A percentile compares a stretch with the other conserved stretches of the same genome.
These are phyloP conservation scores for Isichthys henryi DNA, from an alignment of 2,113 vertebrate genomes.

Conservation along the genomic window DNA sequence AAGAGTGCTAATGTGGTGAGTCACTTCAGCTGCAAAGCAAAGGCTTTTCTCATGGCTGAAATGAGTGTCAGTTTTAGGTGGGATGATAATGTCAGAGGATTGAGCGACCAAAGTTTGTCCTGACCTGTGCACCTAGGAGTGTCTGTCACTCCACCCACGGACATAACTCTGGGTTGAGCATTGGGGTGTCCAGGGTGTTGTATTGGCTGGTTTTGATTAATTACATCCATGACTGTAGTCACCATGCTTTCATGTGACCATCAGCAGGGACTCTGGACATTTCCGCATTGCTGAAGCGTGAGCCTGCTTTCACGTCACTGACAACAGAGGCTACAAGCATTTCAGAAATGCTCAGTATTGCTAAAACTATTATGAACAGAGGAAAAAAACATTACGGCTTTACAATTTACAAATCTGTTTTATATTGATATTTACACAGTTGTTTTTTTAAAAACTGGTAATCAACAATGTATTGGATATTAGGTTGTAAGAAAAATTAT, in stretches of 20 bases:
- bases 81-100: not conserved
- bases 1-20: slow-evolving; percentile 47
- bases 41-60: not conserved
- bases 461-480: not conserved
- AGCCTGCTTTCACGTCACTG: not conserved
- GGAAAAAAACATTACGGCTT: not conserved
- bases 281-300: not conserved
- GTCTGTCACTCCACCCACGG: not conserved
- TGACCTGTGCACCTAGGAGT: not conserved
- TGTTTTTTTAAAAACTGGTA: not conserved
- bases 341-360: not conserved
- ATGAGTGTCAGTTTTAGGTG: not conserved
- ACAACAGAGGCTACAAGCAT: not conserved
- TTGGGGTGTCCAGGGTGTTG: not conserved
- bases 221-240: not conserved
- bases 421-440: not conserved
- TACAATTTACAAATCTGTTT: not conserved
- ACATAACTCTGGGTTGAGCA: not conserved
- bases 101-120: not conserved
- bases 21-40: slow-evolving; percentile 30
- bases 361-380: not conserved
- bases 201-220: not conserved
- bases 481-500: not conserved
- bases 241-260: not conserved
- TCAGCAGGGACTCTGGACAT: not conserved